A percentile compares a stretch with the other conserved stretches of the same genome.
phyloP scores from a whole-genome alignment of 2,888 invertebrate species.

The Vandiemenella viatica region DNA sequence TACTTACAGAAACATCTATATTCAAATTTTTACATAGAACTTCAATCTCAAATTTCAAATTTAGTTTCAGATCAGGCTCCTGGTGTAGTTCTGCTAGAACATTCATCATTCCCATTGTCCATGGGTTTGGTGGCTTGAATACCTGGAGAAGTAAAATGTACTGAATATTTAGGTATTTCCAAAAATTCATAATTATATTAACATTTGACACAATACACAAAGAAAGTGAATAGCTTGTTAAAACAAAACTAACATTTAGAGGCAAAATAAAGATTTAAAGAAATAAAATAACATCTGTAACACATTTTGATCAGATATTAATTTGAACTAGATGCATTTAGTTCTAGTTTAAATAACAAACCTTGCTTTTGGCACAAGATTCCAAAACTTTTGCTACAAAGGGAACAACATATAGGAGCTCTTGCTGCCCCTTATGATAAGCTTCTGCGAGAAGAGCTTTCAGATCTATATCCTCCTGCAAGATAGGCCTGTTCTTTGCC shows the following conservation, averaged over 20 bases:
- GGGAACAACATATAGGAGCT: slow-evolving; percentile 93
- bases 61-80: slow-evolving; percentile 89
- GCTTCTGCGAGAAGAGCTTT: slow-evolving; percentile 93
- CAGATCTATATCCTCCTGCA: slow-evolving; percentile 74
- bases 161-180: neutral
- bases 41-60: slow-evolving; percentile 98
- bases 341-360: slow-evolving; percentile 20
- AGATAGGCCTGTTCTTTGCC: slow-evolving; percentile 83
- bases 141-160: slow-evolving; percentile 35
- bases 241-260: no score
- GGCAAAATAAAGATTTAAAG: no score
- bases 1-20: slow-evolving; percentile 56
- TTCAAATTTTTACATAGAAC: slow-evolving; percentile 88
- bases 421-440: slow-evolving; percentile 93
- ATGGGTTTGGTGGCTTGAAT: slow-evolving; percentile 94
- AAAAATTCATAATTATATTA: no score
- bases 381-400: slow-evolving; percentile 97
- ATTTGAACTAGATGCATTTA: neutral
- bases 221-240: no score
- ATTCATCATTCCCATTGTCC: slow-evolving; percentile 96
- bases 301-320: no score
- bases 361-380: slow-evolving; percentile 81
- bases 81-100: slow-evolving; percentile 92
- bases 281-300: no score
- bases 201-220: no score